Base-by-base conservation (phyloP, 2,888 invertebrate species). In the Onthophagus sagittarius region DNA sequence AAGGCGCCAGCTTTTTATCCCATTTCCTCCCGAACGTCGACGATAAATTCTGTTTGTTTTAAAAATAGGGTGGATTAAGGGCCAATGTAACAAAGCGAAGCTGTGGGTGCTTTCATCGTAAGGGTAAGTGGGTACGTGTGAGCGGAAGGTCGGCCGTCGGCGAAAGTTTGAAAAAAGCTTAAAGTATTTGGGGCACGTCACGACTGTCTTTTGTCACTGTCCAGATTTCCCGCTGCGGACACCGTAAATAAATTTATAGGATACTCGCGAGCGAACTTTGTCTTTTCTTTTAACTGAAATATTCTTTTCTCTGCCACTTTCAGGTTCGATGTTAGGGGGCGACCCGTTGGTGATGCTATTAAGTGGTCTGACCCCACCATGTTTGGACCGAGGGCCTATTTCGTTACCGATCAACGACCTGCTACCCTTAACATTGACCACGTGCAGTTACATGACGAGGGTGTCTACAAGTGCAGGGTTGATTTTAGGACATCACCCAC, bases 401-500 rank as follows among this genome's bases (percentile, higher is more conserved):
- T 96, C 85, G 92, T 94, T 31, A 92, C 93, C 3, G 91, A 93
- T 71, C 91, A 93, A 9, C 89, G 92, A 77, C 94, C 95, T 69
- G 95, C 95, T 15, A 91, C 93, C 13, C 87, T 96, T 73, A 93
- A 93, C 62, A 89, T 96, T 75, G 94, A 93, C 82, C 93, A 94
- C 74, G 93, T 96, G 72, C 93, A 94, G 81, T 86, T 95, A 78
- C 93, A 93, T 80, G 96, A 96, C 81, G 95, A 95, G 83, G 96
- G 96, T 69, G 85, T 91, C 74, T 96, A 96, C 86, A 88, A 95
- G 79, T 96, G 96, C 85, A 88, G 96, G 76, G 96, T 96, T 39
- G 96, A 96, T 86, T 96, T 96, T 86, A 92, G 93, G 81, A 94
- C 94, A 82, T 93, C 95, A 6, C 95, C 95, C 33, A 95, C 96